Conservation (phyloP, 2,113 vertebrate genomes). For the Larimichthys polyactis region DNA sequence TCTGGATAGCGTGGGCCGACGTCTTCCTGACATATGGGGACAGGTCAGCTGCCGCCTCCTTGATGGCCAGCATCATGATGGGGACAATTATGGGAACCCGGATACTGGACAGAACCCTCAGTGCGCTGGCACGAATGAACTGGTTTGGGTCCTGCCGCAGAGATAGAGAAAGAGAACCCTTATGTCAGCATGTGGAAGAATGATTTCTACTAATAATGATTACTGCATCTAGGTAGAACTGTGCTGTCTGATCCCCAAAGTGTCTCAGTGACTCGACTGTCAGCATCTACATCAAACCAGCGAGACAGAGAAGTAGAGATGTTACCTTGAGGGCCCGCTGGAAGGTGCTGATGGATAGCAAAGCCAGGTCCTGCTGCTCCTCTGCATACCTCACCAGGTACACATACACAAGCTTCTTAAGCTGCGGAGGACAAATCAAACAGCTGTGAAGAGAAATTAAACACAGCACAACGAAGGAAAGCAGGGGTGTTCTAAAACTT, state of each 20-base stretch:
- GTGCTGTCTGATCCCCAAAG: neutral
- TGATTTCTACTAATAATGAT: neutral
- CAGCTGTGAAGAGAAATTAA: neutral
- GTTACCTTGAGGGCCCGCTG: conserved; percentile 96
- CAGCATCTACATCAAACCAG: too few species aligned
- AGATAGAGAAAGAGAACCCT: neutral
- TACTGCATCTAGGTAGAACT: too few species aligned
- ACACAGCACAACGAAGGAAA: neutral
- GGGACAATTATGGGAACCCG: conserved; percentile 97
- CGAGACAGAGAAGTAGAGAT: neutral
- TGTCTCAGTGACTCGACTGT: too few species aligned
- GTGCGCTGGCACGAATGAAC: conserved; percentile 95
- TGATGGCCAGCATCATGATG: conserved; percentile 99
- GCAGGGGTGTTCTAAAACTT: conserved; percentile 6
- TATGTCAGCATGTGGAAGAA: neutral
- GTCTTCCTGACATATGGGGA: conserved; percentile 98
- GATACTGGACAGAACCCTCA: conserved; percentile 96
- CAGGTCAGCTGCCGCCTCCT: conserved; percentile 93
- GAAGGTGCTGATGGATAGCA: conserved; percentile 97
- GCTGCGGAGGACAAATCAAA: conserved; percentile 79
- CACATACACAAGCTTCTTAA: conserved; percentile 98
- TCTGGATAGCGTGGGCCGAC: conserved; percentile 97
- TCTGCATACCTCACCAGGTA: conserved; percentile 97
- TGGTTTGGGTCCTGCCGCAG: conserved; percentile 92
- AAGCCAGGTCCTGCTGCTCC: conserved; percentile 96